Base-by-base conservation (phyloP, 2,113 vertebrate genomes). In the Neolamprologus sp. region DNA sequence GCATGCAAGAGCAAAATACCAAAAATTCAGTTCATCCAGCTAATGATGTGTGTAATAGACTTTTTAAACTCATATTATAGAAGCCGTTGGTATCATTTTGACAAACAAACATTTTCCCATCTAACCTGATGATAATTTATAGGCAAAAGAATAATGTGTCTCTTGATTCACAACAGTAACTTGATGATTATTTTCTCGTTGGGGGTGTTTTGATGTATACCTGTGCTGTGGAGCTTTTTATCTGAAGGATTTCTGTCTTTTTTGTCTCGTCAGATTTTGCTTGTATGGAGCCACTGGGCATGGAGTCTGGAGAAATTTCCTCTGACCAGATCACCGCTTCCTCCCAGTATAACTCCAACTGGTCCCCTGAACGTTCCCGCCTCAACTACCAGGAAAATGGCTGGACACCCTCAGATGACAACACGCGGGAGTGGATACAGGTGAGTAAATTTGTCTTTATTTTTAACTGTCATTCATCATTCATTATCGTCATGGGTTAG, bases 341-440 rank as follows among this genome's bases (percentile, higher is more conserved):
- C 35, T 99, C 98, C 81, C 97, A 99, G 95, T 99, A 99, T 60
- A 98, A 98, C 3, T 89, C 94, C 93, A 98, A 97, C 95, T 99
- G 99, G 99, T 98, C 98, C 17, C 93, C 98, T 2, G 97, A 98
- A 86, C 97, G 98, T 63, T 98, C 98, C 7, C 96, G 99, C 5
- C 97, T 99, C 65, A 97, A 99, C 96, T 98, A 98, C 91, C 95
- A 94, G 5, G 97, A 98, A 90, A 99, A 99, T 12, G 99, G 98
- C 79, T 99, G 99, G 99, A 99, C 99, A 2, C 99, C 99, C 0
- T 98, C 98, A 16, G 97, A 98, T 40, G 99, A 99, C 93, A 97
- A 96, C 73, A 21, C 80, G 87, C 95, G 89, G 92, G 98, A 99
- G 87, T 99, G 98, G 98, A 98, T 99, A 88, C 98, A 99, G 98